These are phyloP conservation scores for Oceanodroma leucorhoa DNA, from an alignment of 2,797 vertebrate genomes.

Conservation along the genomic window DNA sequence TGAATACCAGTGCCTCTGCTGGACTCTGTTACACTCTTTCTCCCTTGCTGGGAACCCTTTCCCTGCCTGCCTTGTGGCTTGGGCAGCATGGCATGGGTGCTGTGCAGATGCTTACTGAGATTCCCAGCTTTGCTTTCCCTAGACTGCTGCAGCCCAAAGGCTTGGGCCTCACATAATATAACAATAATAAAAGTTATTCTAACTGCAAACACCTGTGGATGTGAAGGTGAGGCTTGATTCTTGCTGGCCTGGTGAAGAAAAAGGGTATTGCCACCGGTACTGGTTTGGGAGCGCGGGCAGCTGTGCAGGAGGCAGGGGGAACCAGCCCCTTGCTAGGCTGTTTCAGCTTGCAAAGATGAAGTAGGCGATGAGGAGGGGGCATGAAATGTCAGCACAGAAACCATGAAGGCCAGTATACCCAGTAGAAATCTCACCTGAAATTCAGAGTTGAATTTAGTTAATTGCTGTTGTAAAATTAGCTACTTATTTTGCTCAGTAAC, in stretches of 20 bases:
- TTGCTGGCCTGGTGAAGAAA: neutral
- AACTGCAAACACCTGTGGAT: neutral
- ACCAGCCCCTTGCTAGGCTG: neutral
- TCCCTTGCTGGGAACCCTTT: neutral
- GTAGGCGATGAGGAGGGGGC: neutral
- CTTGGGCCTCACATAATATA: accelerated
- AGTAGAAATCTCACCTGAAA: neutral
- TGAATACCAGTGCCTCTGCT: neutral
- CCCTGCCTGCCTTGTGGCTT: neutral
- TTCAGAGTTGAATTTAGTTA: neutral
- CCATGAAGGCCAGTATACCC: neutral
- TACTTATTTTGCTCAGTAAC: neutral
- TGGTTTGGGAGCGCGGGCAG: neutral
- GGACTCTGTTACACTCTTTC: neutral
- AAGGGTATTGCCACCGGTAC: neutral
- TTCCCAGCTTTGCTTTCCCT: neutral
- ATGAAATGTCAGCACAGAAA: neutral
- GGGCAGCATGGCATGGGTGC: neutral
- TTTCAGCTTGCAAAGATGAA: neutral
- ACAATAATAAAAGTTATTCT: neutral
- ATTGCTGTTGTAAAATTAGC: neutral
- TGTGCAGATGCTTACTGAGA: neutral
- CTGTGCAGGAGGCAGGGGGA: neutral
- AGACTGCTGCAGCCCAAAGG: neutral
- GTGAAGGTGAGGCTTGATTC: neutral